A percentile compares a stretch with the other conserved stretches of the same genome.
These are phyloP conservation scores for Rhagonycha fulva DNA, from an alignment of 2,888 invertebrate genomes.

Conservation along the genomic window DNA sequence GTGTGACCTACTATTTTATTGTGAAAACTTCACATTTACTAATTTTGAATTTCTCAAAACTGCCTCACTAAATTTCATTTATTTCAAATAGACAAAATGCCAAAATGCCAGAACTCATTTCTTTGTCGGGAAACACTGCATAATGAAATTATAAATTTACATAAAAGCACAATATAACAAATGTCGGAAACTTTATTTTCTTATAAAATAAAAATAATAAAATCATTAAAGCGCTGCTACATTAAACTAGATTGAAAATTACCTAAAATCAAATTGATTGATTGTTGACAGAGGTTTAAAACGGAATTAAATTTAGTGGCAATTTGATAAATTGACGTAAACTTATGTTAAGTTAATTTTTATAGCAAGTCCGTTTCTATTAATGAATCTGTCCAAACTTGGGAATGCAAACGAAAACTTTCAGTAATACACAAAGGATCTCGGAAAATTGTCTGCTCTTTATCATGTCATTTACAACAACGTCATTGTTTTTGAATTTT, in stretches of 20 bases:
- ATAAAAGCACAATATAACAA: background rate
- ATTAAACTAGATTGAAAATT: background rate
- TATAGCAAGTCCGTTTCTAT: background rate
- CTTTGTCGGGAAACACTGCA: background rate
- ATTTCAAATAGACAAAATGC: background rate
- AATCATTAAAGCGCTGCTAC: background rate
- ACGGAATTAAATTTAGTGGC: background rate
- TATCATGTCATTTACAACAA: background rate
- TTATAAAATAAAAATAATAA: background rate
- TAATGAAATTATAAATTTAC: background rate
- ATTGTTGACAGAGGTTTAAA: background rate
- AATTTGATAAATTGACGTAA: background rate
- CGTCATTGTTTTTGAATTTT: slow-evolving; percentile 18
- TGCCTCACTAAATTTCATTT: background rate
- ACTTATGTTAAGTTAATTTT: background rate
- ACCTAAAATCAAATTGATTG: background rate
- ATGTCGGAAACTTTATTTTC: background rate
- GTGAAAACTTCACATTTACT: background rate
- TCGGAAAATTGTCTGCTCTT: slow-evolving; percentile 7
- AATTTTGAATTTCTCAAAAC: background rate
- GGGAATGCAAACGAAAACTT: background rate
- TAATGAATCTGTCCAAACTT: slow-evolving; percentile 7
- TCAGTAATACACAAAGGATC: slow-evolving; percentile 2
- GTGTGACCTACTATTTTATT: background rate
- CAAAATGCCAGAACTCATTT: background rate